These are phyloP conservation scores for Eumacrocentrus americanus DNA, from an alignment of 2,888 invertebrate genomes.

Conservation along the genomic window DNA sequence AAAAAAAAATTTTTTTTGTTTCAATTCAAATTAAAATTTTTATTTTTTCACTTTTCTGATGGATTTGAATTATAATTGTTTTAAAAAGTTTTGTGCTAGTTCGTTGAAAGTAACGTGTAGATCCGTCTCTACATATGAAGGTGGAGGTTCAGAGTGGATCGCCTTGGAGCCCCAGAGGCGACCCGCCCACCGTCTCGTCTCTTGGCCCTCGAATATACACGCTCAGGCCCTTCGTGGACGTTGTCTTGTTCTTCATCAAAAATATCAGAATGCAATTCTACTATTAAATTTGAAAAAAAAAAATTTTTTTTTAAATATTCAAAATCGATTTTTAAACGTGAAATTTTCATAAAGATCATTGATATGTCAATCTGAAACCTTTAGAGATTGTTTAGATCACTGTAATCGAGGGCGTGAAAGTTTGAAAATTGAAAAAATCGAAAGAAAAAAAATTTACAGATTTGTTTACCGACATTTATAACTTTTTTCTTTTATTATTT, in stretches of 20 bases:
- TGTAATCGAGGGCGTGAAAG: no score
- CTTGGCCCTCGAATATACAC: constrained; percentile 24
- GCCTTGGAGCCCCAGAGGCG: constrained; percentile 61
- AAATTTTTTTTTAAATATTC: neutral
- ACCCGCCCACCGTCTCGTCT: constrained; percentile 62
- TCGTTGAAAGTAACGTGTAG: constrained; percentile 54
- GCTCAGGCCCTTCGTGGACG: constrained; percentile 31
- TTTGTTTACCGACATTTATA: no score
- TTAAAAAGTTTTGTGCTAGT: constrained; percentile 31
- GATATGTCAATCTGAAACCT: no score
- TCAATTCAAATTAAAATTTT: neutral
- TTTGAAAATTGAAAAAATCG: no score
- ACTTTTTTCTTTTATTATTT: no score
- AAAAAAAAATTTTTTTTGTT: neutral
- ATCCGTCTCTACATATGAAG: constrained; percentile 48
- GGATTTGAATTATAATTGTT: neutral
- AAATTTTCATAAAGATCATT: neutral
- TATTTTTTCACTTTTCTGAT: no score
- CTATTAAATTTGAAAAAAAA: neutral
- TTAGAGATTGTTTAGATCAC: no score
- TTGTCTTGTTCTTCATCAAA: constrained; percentile 29
- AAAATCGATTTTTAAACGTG: neutral
- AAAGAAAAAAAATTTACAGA: no score
- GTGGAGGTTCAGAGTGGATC: constrained; percentile 58
- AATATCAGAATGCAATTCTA: constrained; percentile 5